phyloP scores from a whole-genome alignment of 2,888 invertebrate species.

The Flexamia atlantica region DNA sequence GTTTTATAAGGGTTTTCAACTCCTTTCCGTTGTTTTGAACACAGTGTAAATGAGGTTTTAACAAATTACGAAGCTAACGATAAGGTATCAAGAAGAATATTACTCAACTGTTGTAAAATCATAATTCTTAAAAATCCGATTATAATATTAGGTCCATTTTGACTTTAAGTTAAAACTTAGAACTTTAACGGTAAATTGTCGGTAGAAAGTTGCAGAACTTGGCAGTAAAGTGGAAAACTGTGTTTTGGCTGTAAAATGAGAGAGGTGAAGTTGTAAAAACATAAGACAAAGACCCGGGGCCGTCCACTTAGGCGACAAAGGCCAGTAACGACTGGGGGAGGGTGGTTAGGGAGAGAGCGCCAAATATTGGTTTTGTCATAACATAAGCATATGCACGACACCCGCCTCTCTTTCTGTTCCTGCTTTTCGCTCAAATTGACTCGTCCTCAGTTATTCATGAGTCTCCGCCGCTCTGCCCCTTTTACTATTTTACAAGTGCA shows the following conservation, averaged over 20 bases:
- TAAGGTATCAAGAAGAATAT: too few relatives aligned
- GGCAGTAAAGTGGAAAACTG: slow-evolving; percentile 35
- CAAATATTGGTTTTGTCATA: slow-evolving; percentile 55
- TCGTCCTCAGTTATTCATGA: slow-evolving; percentile 55
- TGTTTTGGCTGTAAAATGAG: slow-evolving; percentile 46
- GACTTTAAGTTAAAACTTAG: too few relatives aligned
- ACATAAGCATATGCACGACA: slow-evolving; percentile 56
- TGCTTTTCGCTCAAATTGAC: slow-evolving; percentile 53
- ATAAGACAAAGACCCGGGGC: slow-evolving; percentile 45
- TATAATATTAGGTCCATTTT: too few relatives aligned
- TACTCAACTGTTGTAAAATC: too few relatives aligned
- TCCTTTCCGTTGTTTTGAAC: too few relatives aligned
- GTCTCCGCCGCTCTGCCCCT: background rate
- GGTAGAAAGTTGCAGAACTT: background rate
- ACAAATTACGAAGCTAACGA: too few relatives aligned
- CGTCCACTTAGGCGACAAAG: slow-evolving; percentile 42
- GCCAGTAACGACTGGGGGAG: slow-evolving; percentile 34
- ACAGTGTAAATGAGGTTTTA: too few relatives aligned
- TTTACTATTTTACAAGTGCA: slow-evolving; percentile 45
- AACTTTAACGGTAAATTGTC: background rate
- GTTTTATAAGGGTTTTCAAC: too few relatives aligned
- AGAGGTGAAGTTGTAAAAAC: slow-evolving; percentile 40
- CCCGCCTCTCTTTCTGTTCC: slow-evolving; percentile 18
- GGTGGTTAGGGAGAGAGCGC: background rate
- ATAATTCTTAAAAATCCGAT: too few relatives aligned